Evolutionary conservation across 2,797 vertebrate genomes (phyloP).

Genomic region (Eulemur mongoz): DNA sequence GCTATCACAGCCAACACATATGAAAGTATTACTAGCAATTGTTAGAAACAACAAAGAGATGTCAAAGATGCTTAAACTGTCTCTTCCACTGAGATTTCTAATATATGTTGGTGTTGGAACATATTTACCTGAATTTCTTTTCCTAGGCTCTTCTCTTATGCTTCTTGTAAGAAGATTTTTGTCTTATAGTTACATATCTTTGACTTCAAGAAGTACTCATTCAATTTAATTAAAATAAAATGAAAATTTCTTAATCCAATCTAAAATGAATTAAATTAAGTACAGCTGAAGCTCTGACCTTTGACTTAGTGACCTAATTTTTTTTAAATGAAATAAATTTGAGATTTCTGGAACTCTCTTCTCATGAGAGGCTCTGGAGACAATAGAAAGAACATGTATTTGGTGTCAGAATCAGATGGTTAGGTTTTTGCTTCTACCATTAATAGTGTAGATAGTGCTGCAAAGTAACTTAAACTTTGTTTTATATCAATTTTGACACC

Average conservation of each 20-base stretch:
- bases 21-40: not conserved
- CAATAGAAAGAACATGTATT: not conserved
- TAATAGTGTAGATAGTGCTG: not conserved
- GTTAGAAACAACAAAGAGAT: not conserved
- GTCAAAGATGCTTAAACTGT: not conserved
- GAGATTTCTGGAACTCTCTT: not conserved
- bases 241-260: not conserved
- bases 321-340: not conserved
- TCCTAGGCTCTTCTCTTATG: not conserved
- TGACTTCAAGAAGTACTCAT: not conserved
- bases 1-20: not conserved
- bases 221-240: constrained; percentile 21
- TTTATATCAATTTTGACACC: not conserved
- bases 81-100: not conserved
- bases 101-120: not conserved
- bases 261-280: not conserved
- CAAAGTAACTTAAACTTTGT: not conserved
- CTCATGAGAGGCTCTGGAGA: not conserved
- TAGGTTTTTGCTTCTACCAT: not conserved
- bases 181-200: not conserved
- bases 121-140: not conserved
- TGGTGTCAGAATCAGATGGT: not conserved
- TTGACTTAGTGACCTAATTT: not conserved
- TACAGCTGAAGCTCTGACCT: not conserved
- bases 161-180: not conserved